phyloP scores from a whole-genome alignment of 2,113 vertebrate genomes.

The Agelaius phoeniceus region DNA sequence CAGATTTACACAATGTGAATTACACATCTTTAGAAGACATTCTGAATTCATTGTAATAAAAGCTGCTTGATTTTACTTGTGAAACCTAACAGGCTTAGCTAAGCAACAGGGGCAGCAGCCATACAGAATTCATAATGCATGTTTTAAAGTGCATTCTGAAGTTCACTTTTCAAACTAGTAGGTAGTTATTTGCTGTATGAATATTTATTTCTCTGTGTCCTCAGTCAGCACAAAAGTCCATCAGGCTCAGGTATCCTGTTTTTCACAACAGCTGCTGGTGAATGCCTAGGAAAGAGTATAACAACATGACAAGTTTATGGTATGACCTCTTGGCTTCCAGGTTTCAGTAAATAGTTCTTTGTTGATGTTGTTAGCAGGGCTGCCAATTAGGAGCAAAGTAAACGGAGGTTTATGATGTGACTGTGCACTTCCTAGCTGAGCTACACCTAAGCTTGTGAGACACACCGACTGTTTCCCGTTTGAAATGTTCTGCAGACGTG shows the following conservation, averaged over 20 bases:
- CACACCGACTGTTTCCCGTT: not conserved
- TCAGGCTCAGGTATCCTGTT: not conserved
- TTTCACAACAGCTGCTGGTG: not conserved
- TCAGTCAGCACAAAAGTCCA: not conserved
- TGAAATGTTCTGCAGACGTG: not conserved
- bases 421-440: conserved; percentile 24
- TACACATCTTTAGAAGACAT: not conserved
- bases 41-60: not conserved
- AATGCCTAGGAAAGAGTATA: not conserved
- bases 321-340: not conserved
- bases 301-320: not conserved
- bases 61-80: not conserved
- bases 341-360: conserved; percentile 13
- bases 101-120: not conserved
- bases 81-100: not conserved
- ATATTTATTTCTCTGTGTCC: not conserved
- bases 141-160: not conserved
- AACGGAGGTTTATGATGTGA: conserved; percentile 21
- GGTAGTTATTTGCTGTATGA: not conserved
- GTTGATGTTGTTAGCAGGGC: conserved; percentile 24
- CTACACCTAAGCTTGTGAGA: conserved; percentile 14
- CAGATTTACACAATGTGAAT: not conserved
- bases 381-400: conserved; percentile 33
- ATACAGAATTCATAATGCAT: not conserved
- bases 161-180: not conserved